Evolutionary conservation across 2,888 invertebrate species (phyloP).

Genomic region (Carpatolechia fugitivella): DNA sequence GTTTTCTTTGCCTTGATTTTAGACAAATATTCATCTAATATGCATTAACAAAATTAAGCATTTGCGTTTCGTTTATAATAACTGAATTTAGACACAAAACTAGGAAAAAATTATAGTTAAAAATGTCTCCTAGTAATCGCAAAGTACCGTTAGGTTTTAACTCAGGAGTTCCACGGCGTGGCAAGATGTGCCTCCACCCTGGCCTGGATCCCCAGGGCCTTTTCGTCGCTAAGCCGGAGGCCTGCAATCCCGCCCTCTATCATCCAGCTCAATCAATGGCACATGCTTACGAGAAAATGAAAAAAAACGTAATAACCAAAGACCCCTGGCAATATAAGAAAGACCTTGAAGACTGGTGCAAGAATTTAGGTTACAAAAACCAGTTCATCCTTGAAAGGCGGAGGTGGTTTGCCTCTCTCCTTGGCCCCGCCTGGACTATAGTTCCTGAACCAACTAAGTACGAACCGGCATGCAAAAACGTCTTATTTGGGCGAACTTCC

Average conservation of each 20-base stretch:
- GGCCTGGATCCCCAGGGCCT: slow-evolving; percentile 54
- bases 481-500: slow-evolving; percentile 56
- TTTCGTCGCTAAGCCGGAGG: slow-evolving; percentile 37
- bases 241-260: slow-evolving; percentile 59
- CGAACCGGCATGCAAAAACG: slow-evolving; percentile 49
- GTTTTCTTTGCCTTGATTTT: too few species aligned
- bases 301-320: slow-evolving; percentile 38
- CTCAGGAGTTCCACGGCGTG: slow-evolving; percentile 44
- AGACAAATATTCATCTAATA: too few species aligned
- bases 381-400: slow-evolving; percentile 47
- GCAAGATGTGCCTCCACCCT: slow-evolving; percentile 52
- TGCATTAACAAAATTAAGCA: too few species aligned
- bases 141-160: slow-evolving; percentile 35
- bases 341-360: slow-evolving; percentile 63
- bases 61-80: too few species aligned
- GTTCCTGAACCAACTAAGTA: slow-evolving; percentile 35
- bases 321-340: slow-evolving; percentile 62
- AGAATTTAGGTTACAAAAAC: slow-evolving; percentile 65
- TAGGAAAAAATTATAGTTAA: neutral
- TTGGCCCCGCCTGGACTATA: slow-evolving; percentile 40
- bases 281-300: slow-evolving; percentile 41
- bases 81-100: too few species aligned
- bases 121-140: neutral
- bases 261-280: slow-evolving; percentile 39
- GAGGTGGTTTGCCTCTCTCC: slow-evolving; percentile 56